phyloP scores from a whole-genome alignment of 2,888 invertebrate genomes.

The Poecilus cupreus region DNA sequence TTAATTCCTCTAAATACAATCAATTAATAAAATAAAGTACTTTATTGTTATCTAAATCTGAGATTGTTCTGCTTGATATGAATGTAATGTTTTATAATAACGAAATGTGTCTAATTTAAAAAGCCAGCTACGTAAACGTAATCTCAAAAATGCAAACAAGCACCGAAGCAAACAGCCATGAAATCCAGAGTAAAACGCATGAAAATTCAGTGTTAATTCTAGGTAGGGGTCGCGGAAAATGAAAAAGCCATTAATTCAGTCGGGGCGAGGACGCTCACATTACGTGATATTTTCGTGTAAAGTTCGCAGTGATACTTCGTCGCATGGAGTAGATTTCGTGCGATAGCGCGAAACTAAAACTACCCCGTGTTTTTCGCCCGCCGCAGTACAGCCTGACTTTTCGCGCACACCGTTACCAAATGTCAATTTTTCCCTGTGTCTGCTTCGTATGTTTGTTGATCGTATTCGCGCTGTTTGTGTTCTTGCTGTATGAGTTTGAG shows the following conservation, averaged over 20 bases:
- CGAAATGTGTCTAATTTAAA: neutral
- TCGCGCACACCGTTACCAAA: slow-evolving; percentile 3
- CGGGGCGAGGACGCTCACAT: neutral
- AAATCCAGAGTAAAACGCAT: neutral
- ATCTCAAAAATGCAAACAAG: neutral
- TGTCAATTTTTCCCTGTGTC: slow-evolving; percentile 45
- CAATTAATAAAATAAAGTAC: too few relatives aligned
- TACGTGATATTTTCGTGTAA: slow-evolving; percentile 13
- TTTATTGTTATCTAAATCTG: neutral
- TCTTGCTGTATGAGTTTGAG: slow-evolving; percentile 49
- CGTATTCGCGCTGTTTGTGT: slow-evolving; percentile 35
- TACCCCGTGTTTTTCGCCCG: neutral
- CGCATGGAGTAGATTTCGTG: slow-evolving; percentile 13
- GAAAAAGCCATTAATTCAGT: neutral
- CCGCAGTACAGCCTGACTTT: neutral
- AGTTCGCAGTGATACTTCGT: slow-evolving; percentile 3
- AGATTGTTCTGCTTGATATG: neutral
- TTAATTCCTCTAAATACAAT: too few relatives aligned
- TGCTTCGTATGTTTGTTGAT: slow-evolving; percentile 38
- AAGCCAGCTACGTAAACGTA: neutral
- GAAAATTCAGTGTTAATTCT: slow-evolving; percentile 8
- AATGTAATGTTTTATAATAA: too few relatives aligned
- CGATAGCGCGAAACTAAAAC: slow-evolving; percentile 3
- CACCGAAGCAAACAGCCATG: too few relatives aligned
- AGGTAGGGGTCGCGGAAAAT: neutral